Conservation (phyloP, 2,113 vertebrate species). For the Lynx canadensis region DNA sequence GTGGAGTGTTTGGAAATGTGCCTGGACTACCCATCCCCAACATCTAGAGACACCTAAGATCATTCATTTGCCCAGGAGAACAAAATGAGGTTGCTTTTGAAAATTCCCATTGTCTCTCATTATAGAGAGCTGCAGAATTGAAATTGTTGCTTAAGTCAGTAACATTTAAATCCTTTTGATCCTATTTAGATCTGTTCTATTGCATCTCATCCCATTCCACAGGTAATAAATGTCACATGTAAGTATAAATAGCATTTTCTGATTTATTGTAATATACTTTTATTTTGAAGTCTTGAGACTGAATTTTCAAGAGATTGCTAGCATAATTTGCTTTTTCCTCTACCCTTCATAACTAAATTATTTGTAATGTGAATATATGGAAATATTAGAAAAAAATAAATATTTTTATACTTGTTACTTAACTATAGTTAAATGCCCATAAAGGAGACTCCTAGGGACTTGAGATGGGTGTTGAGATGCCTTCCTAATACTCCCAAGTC, state of each 20-base stretch:
- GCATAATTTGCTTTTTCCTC: constrained; percentile 1
- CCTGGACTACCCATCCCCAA: neutral
- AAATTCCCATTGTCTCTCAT: neutral
- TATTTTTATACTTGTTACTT: neutral
- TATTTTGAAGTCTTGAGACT: constrained; percentile 23
- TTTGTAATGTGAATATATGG: neutral
- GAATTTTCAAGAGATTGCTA: neutral
- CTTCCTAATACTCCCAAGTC: neutral
- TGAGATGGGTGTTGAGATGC: neutral
- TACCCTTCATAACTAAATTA: neutral
- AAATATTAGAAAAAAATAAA: constrained; percentile 15
- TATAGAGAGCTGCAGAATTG: neutral
- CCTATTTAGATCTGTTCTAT: neutral
- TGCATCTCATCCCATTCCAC: neutral
- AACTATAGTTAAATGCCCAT: neutral
- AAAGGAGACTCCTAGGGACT: neutral
- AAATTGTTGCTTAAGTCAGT: neutral
- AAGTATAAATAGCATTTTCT: neutral
- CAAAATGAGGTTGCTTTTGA: neutral
- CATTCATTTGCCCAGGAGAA: neutral
- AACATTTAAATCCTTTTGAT: neutral
- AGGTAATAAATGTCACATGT: neutral
- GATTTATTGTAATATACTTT: neutral
- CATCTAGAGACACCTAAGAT: neutral
- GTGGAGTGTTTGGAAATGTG: constrained; percentile 50